Evolutionary conservation across 1,140 invertebrate species (phyloP).

Genomic region (Agraylea sexmaculata): DNA sequence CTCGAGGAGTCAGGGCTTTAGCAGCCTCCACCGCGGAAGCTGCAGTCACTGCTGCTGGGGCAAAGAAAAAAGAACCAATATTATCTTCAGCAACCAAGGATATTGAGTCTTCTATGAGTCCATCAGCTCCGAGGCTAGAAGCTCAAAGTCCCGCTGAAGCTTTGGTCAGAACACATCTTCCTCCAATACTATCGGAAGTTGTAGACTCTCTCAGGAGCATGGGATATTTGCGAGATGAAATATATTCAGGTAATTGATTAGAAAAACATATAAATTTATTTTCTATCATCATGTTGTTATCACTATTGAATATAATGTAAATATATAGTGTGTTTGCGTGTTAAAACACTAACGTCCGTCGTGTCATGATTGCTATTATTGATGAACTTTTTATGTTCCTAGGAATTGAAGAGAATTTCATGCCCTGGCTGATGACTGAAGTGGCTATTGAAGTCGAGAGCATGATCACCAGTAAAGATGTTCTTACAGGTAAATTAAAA

Average conservation of each 20-base stretch:
- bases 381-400: constrained; percentile 20
- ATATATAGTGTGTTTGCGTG: too few relatives aligned
- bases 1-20: constrained; percentile 57
- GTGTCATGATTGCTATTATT: too few relatives aligned
- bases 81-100: too few relatives aligned
- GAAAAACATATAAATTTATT: not conserved
- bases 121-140: too few relatives aligned
- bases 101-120: too few relatives aligned
- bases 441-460: constrained; percentile 67
- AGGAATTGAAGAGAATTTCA: constrained; percentile 67
- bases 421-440: constrained; percentile 80
- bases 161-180: constrained; percentile 72
- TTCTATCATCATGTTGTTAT: not conserved
- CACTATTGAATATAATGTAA: too few relatives aligned
- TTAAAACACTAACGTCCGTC: too few relatives aligned
- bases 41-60: constrained; percentile 67
- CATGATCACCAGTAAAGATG: constrained; percentile 62
- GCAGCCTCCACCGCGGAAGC: constrained; percentile 68
- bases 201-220: constrained; percentile 65
- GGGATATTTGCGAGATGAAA: constrained; percentile 51
- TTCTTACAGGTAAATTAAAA: constrained; percentile 57
- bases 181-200: constrained; percentile 70
- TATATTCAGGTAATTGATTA: constrained; percentile 10
- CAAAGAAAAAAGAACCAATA: constrained; percentile 59
- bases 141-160: constrained; percentile 67